phyloP scores from a whole-genome alignment of 1,140 invertebrate genomes.

The Bombus balteatus region DNA sequence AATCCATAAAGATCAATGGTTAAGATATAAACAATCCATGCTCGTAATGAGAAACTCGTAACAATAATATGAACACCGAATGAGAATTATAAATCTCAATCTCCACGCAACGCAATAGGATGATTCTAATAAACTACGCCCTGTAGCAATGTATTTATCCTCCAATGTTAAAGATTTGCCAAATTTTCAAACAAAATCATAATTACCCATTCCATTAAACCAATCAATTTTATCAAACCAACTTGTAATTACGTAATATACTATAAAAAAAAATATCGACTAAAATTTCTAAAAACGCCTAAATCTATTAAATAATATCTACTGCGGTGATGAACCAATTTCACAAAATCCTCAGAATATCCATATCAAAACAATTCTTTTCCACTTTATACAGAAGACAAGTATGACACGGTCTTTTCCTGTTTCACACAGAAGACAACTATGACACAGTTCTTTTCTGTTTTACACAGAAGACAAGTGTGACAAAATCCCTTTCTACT shows the following conservation, averaged over 20 bases:
- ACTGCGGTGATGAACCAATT: background rate
- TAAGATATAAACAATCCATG: background rate
- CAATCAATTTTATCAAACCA: no score
- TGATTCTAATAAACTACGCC: background rate
- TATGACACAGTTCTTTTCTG: background rate
- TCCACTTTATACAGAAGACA: background rate
- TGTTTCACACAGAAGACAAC: background rate
- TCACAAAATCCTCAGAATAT: background rate
- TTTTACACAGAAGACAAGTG: background rate
- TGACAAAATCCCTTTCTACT: background rate
- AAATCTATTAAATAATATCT: background rate
- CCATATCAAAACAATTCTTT: background rate
- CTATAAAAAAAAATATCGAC: no score
- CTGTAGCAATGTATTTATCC: background rate
- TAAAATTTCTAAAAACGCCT: background rate
- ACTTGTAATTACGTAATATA: no score
- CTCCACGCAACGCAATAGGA: background rate
- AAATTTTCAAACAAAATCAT: background rate
- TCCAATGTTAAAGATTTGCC: background rate
- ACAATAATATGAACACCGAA: background rate
- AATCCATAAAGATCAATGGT: slow-evolving; percentile 1
- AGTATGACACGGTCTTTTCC: background rate
- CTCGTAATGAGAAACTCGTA: background rate
- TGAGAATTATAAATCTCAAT: background rate
- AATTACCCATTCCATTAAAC: no score